phyloP scores from a whole-genome alignment of 1,140 invertebrate genomes.

The Drosophila teissieri region DNA sequence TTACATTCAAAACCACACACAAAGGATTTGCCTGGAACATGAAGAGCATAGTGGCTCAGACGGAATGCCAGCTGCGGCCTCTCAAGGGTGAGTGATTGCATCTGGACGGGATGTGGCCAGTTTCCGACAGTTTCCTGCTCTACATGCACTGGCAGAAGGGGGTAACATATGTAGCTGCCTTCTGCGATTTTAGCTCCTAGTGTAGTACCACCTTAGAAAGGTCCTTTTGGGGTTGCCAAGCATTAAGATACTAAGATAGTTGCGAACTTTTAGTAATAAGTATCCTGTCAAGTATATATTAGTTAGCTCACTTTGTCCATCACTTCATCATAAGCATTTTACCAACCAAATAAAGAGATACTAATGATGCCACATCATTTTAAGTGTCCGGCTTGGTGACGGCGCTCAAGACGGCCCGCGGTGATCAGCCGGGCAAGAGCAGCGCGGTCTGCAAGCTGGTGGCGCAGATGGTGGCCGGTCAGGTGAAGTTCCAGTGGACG shows the following conservation, averaged over 20 bases:
- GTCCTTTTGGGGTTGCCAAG: too few species aligned
- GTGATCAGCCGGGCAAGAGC: too few species aligned
- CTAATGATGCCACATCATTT: neutral
- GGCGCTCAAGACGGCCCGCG: neutral
- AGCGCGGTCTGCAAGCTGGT: neutral
- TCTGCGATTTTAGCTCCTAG: too few species aligned
- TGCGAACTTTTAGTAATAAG: too few species aligned
- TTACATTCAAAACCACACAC: conserved; percentile 1
- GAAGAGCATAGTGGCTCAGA: conserved; percentile 16
- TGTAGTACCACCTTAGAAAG: too few species aligned
- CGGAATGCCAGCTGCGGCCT: conserved; percentile 9
- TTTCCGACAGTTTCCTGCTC: too few species aligned
- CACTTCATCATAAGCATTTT: too few species aligned
- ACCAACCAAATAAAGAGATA: neutral
- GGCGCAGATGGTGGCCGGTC: neutral
- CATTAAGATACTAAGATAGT: too few species aligned
- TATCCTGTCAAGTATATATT: too few species aligned
- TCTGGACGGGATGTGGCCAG: neutral
- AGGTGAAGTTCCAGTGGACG: neutral
- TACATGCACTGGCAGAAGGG: too few species aligned
- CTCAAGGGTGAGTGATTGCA: neutral
- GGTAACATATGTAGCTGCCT: too few species aligned
- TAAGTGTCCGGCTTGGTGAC: neutral
- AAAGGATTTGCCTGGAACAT: conserved; percentile 13
- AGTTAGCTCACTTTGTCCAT: too few species aligned